Conservation (phyloP, 2,797 vertebrate genomes). For the Intellagama lesueurii region DNA sequence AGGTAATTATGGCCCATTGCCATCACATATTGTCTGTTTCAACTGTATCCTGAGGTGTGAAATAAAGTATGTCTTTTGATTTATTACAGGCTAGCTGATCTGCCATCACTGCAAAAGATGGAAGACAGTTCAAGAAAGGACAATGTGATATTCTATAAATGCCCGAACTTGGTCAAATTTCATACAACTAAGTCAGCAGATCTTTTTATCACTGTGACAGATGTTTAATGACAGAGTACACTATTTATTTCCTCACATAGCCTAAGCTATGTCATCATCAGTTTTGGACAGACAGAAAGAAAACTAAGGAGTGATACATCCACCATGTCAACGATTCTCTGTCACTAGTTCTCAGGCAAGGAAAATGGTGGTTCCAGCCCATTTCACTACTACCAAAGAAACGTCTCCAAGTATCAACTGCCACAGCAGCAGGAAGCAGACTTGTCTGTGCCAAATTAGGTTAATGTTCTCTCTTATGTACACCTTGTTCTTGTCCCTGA, state of each 20-base stretch:
- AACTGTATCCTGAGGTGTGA: constrained; percentile 18
- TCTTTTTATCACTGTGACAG: constrained; percentile 16
- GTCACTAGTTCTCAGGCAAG: constrained; percentile 45
- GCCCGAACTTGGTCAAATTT: constrained; percentile 53
- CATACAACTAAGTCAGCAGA: constrained; percentile 8
- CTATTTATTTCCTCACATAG: constrained; percentile 73
- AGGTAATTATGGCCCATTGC: background rate
- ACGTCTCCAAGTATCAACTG: constrained; percentile 20
- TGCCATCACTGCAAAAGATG: constrained; percentile 34
- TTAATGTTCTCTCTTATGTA: constrained; percentile 53
- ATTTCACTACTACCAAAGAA: constrained; percentile 11
- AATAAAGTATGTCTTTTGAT: constrained; percentile 26
- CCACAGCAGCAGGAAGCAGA: constrained; percentile 49
- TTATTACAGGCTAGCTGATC: constrained; percentile 79
- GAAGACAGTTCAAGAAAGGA: constrained; percentile 47
- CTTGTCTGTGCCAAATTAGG: constrained; percentile 44
- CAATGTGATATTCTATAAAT: constrained; percentile 36
- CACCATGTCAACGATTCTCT: constrained; percentile 42
- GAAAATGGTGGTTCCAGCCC: constrained; percentile 50
- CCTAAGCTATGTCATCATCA: constrained; percentile 45
- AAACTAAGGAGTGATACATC: constrained; percentile 23
- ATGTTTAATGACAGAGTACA: constrained; percentile 29
- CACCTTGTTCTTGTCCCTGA: background rate
- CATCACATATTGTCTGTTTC: background rate
- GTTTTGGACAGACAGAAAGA: constrained; percentile 38